Base-by-base conservation (phyloP, 1,140 invertebrate species). In the Vanessa tameamea region DNA sequence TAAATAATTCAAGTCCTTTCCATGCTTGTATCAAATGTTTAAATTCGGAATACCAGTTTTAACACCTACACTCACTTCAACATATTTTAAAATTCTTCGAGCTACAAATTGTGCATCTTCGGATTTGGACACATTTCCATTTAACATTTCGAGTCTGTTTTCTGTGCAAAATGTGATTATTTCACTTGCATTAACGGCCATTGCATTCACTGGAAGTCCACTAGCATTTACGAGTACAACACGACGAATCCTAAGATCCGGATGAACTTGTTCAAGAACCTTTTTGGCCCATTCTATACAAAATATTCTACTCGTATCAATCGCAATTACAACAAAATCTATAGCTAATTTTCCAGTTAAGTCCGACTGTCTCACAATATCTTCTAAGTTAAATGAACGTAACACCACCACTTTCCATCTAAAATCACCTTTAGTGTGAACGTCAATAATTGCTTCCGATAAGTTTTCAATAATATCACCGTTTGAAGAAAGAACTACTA, bases 41-140 rank as follows among this genome's bases (percentile, higher is more conserved):
- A 92, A 63, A 79, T 91, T 91, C 13, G 91, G 89, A 65, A 91
- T 83, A 68, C 91, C 89, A 76, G 89, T 92, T 47, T 82, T 83
- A n/a, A 85, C 69, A 78, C 89, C 91, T 64, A 91, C 14, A 55
- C 89, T 85, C 3, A 90, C 86, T 87, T 90, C 88, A 51, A 92
- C 80, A 75, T 87, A 91, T 70, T 83, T 91, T 7, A 92, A 66
- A 64, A 92, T 68, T 65, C 81, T 86, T 55, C 77, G 77, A 13
- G 91, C 87, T 47, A 92, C 73, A 68, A 82, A 83, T 8, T 65
- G 31, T 14, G 82, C 83, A 73, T 88, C 87, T 47, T 88, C 83
- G 16, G 50, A 20, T 55, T 84, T 87, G 26, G 79, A 84, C 26
- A 90, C 80, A 86, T 91, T 83, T n/a, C 87, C 84, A 72, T 79